These are phyloP conservation scores for Protonemura montana DNA, from an alignment of 2,888 invertebrate genomes.

Conservation along the genomic window DNA sequence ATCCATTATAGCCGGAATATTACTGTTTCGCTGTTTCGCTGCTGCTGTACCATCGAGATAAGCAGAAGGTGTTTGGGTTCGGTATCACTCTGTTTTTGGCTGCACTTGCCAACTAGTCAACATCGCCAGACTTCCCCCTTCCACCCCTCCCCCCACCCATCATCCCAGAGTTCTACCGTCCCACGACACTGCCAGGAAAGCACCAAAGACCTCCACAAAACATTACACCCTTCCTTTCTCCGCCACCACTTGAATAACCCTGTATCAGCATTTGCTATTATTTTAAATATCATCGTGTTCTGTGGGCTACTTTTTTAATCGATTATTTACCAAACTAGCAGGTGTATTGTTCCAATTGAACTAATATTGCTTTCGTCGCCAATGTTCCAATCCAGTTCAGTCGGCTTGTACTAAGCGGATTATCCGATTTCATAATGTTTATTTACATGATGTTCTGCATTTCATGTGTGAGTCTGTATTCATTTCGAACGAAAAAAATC, in stretches of 20 bases:
- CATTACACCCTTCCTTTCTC: background rate
- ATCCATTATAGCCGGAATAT: background rate
- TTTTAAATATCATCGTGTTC: background rate
- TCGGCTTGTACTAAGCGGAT: background rate
- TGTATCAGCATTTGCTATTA: background rate
- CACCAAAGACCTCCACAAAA: too few relatives aligned
- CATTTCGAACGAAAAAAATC: background rate
- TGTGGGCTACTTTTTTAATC: background rate
- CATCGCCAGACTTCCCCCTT: background rate
- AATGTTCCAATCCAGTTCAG: background rate
- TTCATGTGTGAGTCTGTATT: background rate
- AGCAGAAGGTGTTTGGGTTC: background rate
- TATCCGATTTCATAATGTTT: background rate
- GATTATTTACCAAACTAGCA: background rate
- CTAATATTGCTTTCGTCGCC: background rate
- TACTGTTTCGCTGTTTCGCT: slow-evolving; percentile 12
- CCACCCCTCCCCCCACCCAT: background rate
- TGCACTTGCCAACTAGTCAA: background rate
- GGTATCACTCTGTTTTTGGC: slow-evolving; percentile 5
- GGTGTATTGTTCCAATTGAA: slow-evolving; percentile 1
- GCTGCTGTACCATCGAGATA: background rate
- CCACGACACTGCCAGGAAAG: too few relatives aligned
- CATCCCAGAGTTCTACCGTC: too few relatives aligned
- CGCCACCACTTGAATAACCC: background rate
- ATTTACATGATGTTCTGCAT: background rate